Base-by-base conservation (phyloP, 2,797 vertebrate genomes). In the Psittacula derbiana region DNA sequence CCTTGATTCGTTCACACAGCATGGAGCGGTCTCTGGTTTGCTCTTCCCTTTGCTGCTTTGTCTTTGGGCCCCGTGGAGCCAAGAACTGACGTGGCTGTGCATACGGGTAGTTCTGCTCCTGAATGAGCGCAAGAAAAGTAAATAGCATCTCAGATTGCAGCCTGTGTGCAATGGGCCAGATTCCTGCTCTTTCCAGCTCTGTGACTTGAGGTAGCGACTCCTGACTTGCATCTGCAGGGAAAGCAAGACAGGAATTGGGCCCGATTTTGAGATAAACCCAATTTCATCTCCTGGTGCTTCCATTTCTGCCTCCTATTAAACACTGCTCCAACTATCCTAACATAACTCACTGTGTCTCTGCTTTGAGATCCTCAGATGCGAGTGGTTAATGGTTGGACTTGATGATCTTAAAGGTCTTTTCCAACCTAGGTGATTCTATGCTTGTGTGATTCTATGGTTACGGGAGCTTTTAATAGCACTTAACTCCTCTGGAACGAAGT, bases 121-220 rank as follows among this genome's bases (percentile, higher is more conserved):
- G 90, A 94, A 86, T 41, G 93, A 95, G 88, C 28, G 58, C 62
- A 88, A 94, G 95, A 44, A 95, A 94, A 95, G 92, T 81, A 93
- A 95, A 95, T 70, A 95, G 73, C 76, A 86, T 95, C 94, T 96
- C 88, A 74, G 60, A 89, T 95, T 95, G 94, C 94, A 96, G 80
- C 83, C 55, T 73, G 43, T 41, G 80, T 90, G 87, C 66, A 46
- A 31, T 1, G 17, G 80, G 82, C 73, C 73, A 64, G 55, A 43
- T 57, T 92, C 46, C 86, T 76, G 80, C 73, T 85, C 65, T 79
- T 57, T 70, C 60, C 72, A 78, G 72, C 57, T 46, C 81, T 57
- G 61, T 0, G 0, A 28, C 71, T 86, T 1, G 4, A 67, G 71
- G 47, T 80, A 67, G 76, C 58, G 75, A 20, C 85, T 84, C 72